phyloP scores from a whole-genome alignment of 2,113 vertebrate species.

The Oreotrochilus melanogaster region DNA sequence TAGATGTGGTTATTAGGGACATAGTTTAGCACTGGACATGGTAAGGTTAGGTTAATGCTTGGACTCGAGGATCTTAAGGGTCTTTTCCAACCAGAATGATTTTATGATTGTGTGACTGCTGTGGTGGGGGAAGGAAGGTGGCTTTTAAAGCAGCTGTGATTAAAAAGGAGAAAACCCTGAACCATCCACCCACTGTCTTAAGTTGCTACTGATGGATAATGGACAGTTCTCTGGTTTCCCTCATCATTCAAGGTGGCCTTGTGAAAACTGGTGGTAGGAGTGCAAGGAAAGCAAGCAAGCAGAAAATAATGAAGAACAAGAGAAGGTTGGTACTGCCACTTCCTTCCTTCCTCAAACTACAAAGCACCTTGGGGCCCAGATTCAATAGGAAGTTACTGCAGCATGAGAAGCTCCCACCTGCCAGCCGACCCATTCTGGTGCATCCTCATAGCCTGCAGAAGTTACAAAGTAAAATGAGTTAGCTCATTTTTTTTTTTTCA shows the following conservation, averaged over 20 bases:
- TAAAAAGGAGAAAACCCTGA: not conserved
- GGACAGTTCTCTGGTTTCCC: not conserved
- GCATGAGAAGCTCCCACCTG: not conserved
- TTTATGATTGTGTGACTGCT: not conserved
- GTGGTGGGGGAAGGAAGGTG: not conserved
- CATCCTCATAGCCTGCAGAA: not conserved
- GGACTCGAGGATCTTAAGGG: no score
- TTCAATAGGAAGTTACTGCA: not conserved
- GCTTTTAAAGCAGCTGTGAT: not conserved
- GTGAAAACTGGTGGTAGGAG: not conserved
- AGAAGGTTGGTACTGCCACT: not conserved
- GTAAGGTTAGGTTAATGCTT: no score
- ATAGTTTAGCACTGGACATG: no score
- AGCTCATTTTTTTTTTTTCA: not conserved
- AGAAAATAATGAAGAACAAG: not conserved
- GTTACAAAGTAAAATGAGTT: not conserved
- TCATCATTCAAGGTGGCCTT: not conserved
- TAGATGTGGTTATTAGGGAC: no score
- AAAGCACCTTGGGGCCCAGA: not conserved
- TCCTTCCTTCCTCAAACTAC: conserved; percentile 39
- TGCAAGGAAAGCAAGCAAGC: not conserved
- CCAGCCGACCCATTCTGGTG: not conserved
- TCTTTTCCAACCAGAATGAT: no score
- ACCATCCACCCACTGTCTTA: not conserved
- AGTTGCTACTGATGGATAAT: not conserved